Evolutionary conservation across 2,888 invertebrate species (phyloP).

Genomic region (Meta bourneti): DNA sequence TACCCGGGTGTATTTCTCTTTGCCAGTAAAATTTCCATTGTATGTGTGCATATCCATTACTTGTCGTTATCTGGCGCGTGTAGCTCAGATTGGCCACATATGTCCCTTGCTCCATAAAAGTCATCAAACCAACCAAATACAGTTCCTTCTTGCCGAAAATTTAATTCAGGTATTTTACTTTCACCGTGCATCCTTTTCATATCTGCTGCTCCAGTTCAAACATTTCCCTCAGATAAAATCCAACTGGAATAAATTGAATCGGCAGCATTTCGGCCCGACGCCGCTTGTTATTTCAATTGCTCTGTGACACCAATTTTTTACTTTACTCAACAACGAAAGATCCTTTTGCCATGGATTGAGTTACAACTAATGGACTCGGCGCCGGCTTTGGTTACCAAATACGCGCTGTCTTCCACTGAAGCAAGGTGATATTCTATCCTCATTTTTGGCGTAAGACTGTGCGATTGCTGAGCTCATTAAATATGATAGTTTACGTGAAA

Average conservation of each 20-base stretch:
- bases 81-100: no score
- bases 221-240: background rate
- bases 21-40: no score
- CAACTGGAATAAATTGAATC: background rate
- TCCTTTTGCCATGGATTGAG: background rate
- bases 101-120: background rate
- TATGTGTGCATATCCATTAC: no score
- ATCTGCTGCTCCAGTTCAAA: background rate
- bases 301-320: constrained; percentile 24
- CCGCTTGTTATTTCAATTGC: background rate
- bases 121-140: background rate
- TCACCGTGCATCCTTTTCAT: background rate
- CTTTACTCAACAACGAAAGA: constrained; percentile 14
- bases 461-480: no score
- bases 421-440: no score
- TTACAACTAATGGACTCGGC: constrained; percentile 7
- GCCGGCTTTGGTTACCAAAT: background rate
- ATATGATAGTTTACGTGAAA: no score
- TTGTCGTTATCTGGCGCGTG: no score
- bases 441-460: no score
- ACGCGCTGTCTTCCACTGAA: background rate
- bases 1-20: no score
- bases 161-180: background rate
- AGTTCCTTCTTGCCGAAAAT: background rate
- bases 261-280: background rate